Evolutionary conservation across 2,888 invertebrate genomes (phyloP).

Genomic region (Tinea semifulvella): DNA sequence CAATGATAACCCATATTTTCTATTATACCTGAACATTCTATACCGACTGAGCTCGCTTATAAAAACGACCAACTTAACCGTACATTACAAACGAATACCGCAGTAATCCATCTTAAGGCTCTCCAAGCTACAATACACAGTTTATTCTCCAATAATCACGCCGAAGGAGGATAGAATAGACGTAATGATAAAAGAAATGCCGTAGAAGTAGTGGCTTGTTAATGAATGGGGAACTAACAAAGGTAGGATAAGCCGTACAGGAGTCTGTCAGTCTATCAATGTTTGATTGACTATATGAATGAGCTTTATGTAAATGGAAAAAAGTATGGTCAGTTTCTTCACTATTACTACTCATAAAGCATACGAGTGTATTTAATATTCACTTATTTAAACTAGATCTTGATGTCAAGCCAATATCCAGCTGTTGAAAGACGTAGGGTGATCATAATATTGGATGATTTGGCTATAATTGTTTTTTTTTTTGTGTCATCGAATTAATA

Average conservation of each 20-base stretch:
- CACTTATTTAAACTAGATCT: too few species aligned
- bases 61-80: background rate
- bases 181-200: conserved; percentile 18
- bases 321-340: too few species aligned
- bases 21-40: too few species aligned
- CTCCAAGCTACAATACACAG: conserved; percentile 35
- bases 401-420: too few species aligned
- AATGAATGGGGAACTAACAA: conserved; percentile 42
- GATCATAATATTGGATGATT: too few species aligned
- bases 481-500: too few species aligned
- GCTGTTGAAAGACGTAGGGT: too few species aligned
- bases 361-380: too few species aligned
- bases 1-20: too few species aligned
- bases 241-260: conserved; percentile 14
- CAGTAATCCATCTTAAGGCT: conserved; percentile 24
- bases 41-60: background rate
- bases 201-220: conserved; percentile 24
- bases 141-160: conserved; percentile 42
- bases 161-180: conserved; percentile 27
- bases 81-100: conserved; percentile 9
- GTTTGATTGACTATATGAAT: conserved; percentile 2
- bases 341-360: too few species aligned
- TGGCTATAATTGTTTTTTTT: too few species aligned
- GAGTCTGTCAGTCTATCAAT: conserved; percentile 10
- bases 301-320: too few species aligned